These are phyloP conservation scores for Macrophya alboannulata DNA, from an alignment of 2,888 invertebrate species.

Conservation along the genomic window DNA sequence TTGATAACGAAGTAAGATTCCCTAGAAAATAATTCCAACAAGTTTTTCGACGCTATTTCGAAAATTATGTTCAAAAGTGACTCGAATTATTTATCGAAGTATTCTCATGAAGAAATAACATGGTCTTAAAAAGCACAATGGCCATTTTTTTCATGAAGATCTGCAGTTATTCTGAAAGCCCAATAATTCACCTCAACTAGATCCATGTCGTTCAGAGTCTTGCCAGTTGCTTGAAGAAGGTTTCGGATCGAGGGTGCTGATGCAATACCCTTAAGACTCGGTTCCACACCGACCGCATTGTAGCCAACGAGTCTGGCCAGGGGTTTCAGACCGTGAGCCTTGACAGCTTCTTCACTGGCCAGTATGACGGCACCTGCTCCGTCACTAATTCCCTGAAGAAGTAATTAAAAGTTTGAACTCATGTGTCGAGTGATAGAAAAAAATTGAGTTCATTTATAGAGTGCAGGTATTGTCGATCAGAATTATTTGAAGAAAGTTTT, in stretches of 20 bases:
- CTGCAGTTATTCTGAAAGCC: neutral
- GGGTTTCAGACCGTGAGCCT: constrained; percentile 91
- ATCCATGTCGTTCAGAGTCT: constrained; percentile 93
- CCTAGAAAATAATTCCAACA: neutral
- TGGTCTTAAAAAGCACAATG: neutral
- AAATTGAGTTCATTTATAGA: no score
- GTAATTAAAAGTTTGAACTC: constrained; percentile 33
- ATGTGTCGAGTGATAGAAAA: no score
- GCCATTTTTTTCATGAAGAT: neutral
- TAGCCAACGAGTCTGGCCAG: constrained; percentile 96
- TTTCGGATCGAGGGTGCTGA: constrained; percentile 96
- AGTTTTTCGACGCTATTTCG: neutral
- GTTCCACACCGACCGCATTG: constrained; percentile 97
- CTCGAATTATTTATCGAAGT: neutral
- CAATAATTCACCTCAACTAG: constrained; percentile 90
- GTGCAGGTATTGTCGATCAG: no score
- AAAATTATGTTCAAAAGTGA: neutral
- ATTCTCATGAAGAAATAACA: neutral
- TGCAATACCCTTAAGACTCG: constrained; percentile 98
- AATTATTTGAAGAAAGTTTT: no score
- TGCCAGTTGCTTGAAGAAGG: constrained; percentile 90
- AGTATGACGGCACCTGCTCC: constrained; percentile 97
- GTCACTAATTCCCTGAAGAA: constrained; percentile 94
- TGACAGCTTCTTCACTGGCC: constrained; percentile 95
- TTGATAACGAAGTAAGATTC: constrained; percentile 34